Percentiles rank a stretch among this genome's conserved stretches.
These are phyloP conservation scores for Anastatus disparis DNA, from an alignment of 1,140 invertebrate species.

Conservation along the genomic window DNA sequence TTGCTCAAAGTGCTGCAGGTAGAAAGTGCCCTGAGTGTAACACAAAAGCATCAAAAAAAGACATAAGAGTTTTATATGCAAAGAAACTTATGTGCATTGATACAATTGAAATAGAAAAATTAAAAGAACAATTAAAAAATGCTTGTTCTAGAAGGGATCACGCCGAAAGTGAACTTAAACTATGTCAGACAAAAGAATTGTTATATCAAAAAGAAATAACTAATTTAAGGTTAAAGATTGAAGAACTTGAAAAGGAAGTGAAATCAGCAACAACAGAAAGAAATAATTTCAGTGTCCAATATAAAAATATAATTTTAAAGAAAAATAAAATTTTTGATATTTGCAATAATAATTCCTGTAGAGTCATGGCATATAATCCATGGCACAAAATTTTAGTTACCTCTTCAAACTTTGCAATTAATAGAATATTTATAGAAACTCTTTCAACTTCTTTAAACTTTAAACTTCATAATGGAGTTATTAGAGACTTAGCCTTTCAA, in stretches of 20 bases:
- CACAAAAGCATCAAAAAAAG: constrained; percentile 75
- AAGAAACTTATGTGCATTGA: constrained; percentile 73
- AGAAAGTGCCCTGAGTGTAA: constrained; percentile 89
- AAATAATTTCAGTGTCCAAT: neutral
- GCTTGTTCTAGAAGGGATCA: constrained; percentile 53
- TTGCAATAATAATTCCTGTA: constrained; percentile 75
- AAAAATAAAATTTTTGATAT: constrained; percentile 74
- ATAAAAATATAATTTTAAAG: constrained; percentile 66
- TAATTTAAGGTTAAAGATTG: constrained; percentile 58
- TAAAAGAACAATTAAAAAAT: constrained; percentile 66
- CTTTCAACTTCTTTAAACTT: constrained; percentile 70
- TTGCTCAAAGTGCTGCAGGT: constrained; percentile 36
- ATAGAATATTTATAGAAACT: constrained; percentile 76
- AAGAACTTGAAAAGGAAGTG: constrained; percentile 51
- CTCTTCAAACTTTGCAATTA: constrained; percentile 75
- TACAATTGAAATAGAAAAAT: constrained; percentile 72
- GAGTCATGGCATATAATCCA: constrained; percentile 79
- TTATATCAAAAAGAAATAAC: constrained; percentile 65
- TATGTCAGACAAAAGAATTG: constrained; percentile 68
- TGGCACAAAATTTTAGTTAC: constrained; percentile 73
- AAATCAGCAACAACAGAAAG: constrained; percentile 29
- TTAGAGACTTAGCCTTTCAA: constrained; percentile 84
- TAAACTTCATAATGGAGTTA: constrained; percentile 77
- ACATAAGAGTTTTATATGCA: constrained; percentile 81
- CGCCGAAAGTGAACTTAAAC: constrained; percentile 66